phyloP scores from a whole-genome alignment of 2,797 vertebrate genomes.

The Prunella strophiata region DNA sequence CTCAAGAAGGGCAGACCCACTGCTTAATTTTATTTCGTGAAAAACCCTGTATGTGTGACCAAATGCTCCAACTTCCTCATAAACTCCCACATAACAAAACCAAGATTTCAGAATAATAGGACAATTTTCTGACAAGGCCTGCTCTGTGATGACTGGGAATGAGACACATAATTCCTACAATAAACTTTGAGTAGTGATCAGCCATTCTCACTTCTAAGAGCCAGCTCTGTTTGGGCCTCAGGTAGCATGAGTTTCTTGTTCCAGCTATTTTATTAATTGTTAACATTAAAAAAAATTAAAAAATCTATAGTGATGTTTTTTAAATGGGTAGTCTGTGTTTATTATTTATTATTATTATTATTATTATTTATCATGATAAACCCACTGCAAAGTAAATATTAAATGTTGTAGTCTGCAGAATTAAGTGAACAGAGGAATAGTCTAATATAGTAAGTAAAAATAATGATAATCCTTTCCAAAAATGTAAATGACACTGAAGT shows the following conservation, averaged over 20 bases:
- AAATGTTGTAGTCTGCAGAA: background rate
- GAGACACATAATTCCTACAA: background rate
- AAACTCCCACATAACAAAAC: background rate
- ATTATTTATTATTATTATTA: background rate
- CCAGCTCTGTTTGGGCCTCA: background rate
- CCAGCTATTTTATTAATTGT: background rate
- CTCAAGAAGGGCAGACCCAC: background rate
- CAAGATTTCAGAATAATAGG: background rate
- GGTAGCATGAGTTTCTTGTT: background rate
- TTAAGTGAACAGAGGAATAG: background rate
- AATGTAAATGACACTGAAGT: background rate
- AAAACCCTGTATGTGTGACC: background rate
- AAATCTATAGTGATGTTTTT: background rate
- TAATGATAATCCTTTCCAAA: background rate
- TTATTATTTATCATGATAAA: background rate
- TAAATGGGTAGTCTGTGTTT: background rate
- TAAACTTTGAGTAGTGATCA: background rate
- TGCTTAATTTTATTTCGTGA: background rate
- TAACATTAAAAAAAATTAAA: background rate
- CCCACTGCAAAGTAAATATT: background rate
- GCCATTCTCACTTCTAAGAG: background rate
- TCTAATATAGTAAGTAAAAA: background rate
- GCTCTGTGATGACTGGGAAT: background rate
- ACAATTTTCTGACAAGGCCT: background rate
- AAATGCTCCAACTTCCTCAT: background rate